Evolutionary conservation across 2,888 invertebrate genomes (phyloP).

Genomic region (Cheilosia variabilis): DNA sequence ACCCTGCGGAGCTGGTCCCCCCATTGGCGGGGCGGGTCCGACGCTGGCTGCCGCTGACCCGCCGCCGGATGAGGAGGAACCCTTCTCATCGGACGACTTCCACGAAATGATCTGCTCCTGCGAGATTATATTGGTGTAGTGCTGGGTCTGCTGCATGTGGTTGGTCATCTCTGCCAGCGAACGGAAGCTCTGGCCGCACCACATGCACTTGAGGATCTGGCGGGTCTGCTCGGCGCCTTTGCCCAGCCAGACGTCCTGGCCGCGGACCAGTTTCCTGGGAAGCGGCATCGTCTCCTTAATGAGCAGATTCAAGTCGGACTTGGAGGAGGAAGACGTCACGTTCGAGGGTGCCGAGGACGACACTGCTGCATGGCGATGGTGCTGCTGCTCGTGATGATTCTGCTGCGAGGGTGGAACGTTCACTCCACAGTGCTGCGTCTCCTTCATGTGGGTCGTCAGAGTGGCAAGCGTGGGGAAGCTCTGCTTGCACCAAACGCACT

Average conservation of each 20-base stretch:
- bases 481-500: constrained; percentile 99
- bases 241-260: constrained; percentile 99
- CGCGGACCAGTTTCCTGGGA: constrained; percentile 96
- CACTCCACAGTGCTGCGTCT: constrained; percentile 97
- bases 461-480: constrained; percentile 97
- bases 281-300: constrained; percentile 98
- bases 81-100: constrained; percentile 94
- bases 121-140: constrained; percentile 98
- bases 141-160: constrained; percentile 99
- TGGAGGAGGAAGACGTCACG: constrained; percentile 84
- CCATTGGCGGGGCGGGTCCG: constrained; percentile 49
- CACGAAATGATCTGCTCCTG: constrained; percentile 98
- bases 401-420: constrained; percentile 87
- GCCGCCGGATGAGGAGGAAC: constrained; percentile 81
- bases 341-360: constrained; percentile 81
- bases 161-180: constrained; percentile 98
- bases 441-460: constrained; percentile 98
- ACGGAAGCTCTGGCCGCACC: constrained; percentile 99
- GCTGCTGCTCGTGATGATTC: constrained; percentile 55
- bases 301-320: constrained; percentile 92
- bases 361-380: constrained; percentile 79
- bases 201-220: constrained; percentile 99
- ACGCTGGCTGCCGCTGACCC: constrained; percentile 57
- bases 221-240: constrained; percentile 98
- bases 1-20: constrained; percentile 67